Conservation (phyloP, 1,140 invertebrate species). For the Leptopilina clavipes region DNA sequence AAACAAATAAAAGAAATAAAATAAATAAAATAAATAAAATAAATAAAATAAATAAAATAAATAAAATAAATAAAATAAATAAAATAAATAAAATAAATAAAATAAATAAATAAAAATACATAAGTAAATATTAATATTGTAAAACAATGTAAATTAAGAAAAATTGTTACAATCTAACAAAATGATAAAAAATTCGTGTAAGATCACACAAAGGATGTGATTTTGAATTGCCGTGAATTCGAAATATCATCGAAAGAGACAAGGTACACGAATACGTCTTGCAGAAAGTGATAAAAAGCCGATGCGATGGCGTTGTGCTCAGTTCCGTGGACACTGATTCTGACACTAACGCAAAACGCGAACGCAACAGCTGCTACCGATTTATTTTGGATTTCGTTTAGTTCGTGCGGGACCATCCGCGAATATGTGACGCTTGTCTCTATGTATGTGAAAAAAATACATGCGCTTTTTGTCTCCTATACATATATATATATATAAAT, state of each 20-base stretch:
- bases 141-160: too few relatives aligned
- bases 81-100: too few relatives aligned
- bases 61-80: too few relatives aligned
- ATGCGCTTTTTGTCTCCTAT: background rate
- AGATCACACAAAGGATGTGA: too few relatives aligned
- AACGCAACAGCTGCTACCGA: conserved; percentile 69
- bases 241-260: conserved; percentile 46
- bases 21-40: too few relatives aligned
- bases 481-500: background rate
- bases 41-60: too few relatives aligned
- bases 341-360: conserved; percentile 62
- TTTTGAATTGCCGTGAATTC: too few relatives aligned
- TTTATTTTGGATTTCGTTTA: conserved; percentile 71
- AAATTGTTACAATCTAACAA: too few relatives aligned
- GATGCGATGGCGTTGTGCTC: conserved; percentile 53
- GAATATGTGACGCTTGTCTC: background rate
- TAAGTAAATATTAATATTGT: too few relatives aligned
- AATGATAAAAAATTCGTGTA: too few relatives aligned
- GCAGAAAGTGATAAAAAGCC: conserved; percentile 46
- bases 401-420: conserved; percentile 42
- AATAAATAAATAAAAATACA: too few relatives aligned
- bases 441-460: background rate
- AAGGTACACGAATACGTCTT: conserved; percentile 41
- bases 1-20: too few relatives aligned
- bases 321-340: conserved; percentile 56